Base-by-base conservation (phyloP, 2,113 vertebrate genomes). In the Prionailurus bengalensis region DNA sequence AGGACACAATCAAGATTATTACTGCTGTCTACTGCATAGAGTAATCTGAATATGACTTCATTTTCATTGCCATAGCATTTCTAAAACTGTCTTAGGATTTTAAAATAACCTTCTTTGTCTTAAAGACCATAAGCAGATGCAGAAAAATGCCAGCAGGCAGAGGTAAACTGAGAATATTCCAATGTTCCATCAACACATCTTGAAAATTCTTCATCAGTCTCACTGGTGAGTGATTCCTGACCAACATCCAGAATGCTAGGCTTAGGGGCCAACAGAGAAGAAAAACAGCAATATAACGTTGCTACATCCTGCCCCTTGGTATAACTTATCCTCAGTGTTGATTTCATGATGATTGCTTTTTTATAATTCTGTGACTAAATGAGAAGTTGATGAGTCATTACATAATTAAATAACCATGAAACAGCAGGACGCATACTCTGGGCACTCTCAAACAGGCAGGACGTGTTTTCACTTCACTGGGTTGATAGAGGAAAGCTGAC, bases 31-130 rank as follows among this genome's bases (percentile, higher is more conserved):
- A 27, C 51, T 87, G 88, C 45, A 65, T 19, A 53, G 68, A 83
- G 66, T 91, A 65, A 76, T 68, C 85, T 39, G 80, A 90, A 33
- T 71, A 63, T 70, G 78, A 91, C 66, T 93, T 93, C 73, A 85
- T 78, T 96, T 86, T 61, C 66, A 48, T 15, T 74, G 48, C 90
- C 45, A 19, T 23, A 53, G 83, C 25, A 73, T 82, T 95, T 94
- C 53, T 36, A 74, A 88, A 90, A 45, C 4, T 6, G 66, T 79
- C 83, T 78, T 92, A 53, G 53, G n/a, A 76, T 86, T 85, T 94
- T 96, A 89, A 86, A 97, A 97, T 93, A 97, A 95, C n/a, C 92
- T 86, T 53, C 63, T 92, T 8, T 86, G 68, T 86, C 88, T 39
- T 79, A 89, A 94, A 97, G 96, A 48, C 27, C 14, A 19, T 91